Conservation (phyloP, 2,113 vertebrate genomes). For the Microtus oregoni region DNA sequence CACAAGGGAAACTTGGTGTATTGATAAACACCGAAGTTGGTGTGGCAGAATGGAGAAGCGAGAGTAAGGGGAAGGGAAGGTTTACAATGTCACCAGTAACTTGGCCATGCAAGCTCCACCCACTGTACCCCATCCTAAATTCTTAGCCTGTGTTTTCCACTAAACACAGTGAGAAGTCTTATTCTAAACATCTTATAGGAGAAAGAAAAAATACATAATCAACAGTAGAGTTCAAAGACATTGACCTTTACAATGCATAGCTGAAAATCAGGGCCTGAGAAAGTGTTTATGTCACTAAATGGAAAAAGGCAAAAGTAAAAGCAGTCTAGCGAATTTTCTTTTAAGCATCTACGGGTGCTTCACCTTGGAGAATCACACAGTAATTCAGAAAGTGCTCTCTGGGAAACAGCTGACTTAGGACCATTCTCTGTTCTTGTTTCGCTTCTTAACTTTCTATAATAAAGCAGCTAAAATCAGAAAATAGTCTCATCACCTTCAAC, state of each 20-base stretch:
- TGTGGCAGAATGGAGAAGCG: not conserved
- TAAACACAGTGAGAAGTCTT: not conserved
- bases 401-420: not conserved
- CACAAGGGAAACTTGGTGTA: not conserved
- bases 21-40: not conserved
- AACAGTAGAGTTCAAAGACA: slow-evolving; percentile 5
- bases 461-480: slow-evolving; percentile 59
- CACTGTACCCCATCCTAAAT: not conserved
- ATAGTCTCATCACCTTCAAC: slow-evolving; percentile 20
- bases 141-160: slow-evolving; percentile 6
- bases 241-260: slow-evolving; percentile 32
- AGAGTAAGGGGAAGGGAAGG: not conserved
- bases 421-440: slow-evolving; percentile 32
- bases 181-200: slow-evolving; percentile 33
- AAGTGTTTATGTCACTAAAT: slow-evolving; percentile 28
- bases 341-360: not conserved
- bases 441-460: slow-evolving; percentile 38
- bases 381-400: not conserved
- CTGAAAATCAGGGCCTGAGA: not conserved
- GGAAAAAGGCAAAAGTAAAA: not conserved
- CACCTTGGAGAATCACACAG: not conserved
- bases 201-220: not conserved
- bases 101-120: no score
- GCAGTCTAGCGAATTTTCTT: slow-evolving; percentile 15
- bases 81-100: not conserved